These are phyloP conservation scores for Caenorhabditis sp. DNA, from an alignment of 2,888 invertebrate genomes.

Conservation along the genomic window DNA sequence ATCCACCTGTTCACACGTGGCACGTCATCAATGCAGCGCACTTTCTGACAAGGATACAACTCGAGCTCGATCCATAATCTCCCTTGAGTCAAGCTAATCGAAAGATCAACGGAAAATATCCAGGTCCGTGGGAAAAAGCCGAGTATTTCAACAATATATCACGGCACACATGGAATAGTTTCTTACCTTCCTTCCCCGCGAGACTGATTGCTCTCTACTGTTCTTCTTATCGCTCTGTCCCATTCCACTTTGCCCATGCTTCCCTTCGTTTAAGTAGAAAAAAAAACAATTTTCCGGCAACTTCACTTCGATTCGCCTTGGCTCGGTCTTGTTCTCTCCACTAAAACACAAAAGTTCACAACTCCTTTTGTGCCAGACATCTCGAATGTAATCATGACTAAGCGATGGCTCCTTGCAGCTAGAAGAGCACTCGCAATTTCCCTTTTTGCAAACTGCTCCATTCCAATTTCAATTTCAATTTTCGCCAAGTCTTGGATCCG, in stretches of 20 bases:
- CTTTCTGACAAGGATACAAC: background rate
- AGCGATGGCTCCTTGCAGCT: constrained; percentile 13
- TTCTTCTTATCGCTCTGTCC: constrained; percentile 11
- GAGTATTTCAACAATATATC: background rate
- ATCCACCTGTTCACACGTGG: background rate
- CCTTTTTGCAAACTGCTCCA: constrained; percentile 20
- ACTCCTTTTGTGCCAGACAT: background rate
- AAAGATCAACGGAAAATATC: background rate
- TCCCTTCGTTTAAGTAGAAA: background rate
- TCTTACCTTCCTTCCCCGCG: background rate
- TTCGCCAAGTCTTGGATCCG: constrained; percentile 1
- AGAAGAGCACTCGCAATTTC: constrained; percentile 38
- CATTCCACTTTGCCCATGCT: constrained; percentile 2
- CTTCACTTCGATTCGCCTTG: background rate
- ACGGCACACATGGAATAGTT: background rate
- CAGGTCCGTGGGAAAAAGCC: background rate
- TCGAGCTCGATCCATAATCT: background rate
- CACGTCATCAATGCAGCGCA: background rate
- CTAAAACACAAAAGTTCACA: constrained; percentile 19
- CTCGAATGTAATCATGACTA: constrained; percentile 30
- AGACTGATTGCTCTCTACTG: constrained; percentile 5
- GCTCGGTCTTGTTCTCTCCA: background rate
- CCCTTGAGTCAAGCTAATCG: background rate
- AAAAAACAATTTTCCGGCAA: background rate
- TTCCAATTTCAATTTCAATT: constrained; percentile 53